Base-by-base conservation (phyloP, 2,797 vertebrate genomes). In the Petrocephalus schoutedeni region DNA sequence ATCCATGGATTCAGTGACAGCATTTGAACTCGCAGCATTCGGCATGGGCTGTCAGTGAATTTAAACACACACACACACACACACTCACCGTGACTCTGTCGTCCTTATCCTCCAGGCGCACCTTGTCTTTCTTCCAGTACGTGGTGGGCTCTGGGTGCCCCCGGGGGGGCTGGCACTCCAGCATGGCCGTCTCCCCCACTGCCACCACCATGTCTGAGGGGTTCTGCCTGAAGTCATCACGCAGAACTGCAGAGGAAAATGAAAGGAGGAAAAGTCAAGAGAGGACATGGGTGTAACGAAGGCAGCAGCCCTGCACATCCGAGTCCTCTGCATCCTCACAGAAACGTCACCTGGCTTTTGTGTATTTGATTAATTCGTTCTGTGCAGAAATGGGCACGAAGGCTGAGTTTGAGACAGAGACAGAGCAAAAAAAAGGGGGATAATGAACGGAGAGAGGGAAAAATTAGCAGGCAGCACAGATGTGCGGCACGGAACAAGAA, bases 111-210 rank as follows among this genome's bases (percentile, higher is more conserved):
- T 98, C 97, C 28, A 99, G 95, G 16, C 96, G 95, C 89, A 96
- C 92, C 95, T 97, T 98, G 89, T 99, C 98, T 91, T 98, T 99
- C 91, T 97, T 98, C 98, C 98, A 99, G 94, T 97, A 98, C 92
- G 97, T 97, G 86, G 95, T 98, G 64, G 98, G 98, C 89, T 99
- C 98, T 0, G 98, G 98, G 88, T 99, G 98, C 41, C 98, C 98
- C 6, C 98, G 96, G 0, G 98, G 98, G 0, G 98, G 93, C 88
- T 98, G 98, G 94, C 98, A 99, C 89, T 99, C 98, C 84, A 99
- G 91, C 59, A 95, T 96, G 1, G 97, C 98, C 0, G 97, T 96
- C 88, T 99, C 98, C 28, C 98, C 98, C 0, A 97, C 97, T 2
- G 97, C 97, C 92, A 99, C 97, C 87, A 98, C 97, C 87, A 95